Base-by-base conservation (phyloP, 2,888 invertebrate genomes). In the Mesochorus sp. region DNA sequence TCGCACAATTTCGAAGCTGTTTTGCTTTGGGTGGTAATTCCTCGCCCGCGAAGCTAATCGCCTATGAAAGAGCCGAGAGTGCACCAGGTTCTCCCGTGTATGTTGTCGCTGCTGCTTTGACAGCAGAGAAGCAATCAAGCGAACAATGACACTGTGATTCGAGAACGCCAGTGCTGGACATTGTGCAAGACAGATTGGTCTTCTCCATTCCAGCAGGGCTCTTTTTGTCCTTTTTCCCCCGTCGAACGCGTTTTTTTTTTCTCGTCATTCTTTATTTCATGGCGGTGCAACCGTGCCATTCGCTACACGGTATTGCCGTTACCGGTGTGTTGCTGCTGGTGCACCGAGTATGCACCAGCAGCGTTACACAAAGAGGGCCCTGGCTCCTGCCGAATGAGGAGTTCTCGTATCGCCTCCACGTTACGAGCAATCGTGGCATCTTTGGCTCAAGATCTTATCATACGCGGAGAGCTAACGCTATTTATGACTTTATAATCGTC, bases 121-220 rank as follows among this genome's bases (percentile, higher is more conserved):
- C 70, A 59, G 78, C 82, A n/a, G 79, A 81, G 82, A 82, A 79
- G 84, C 85, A 85, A 85, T 87, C 86, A 84, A 85, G 81, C 82
- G 86, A 86, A 85, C 87, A 86, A 86, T 86, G 86, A 86, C 86
- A 85, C 81, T 81, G 81, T 68, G 80, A 81, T 76, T 80, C 80
- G 76, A 78, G 70, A 80, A 82, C 79, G 79, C 74, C 79, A 66
- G 59, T 74, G 76, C 71, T 81, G 81, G 82, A 83, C 81, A 81
- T 80, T 83, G 83, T 80, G 82, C 85, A 83, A 81, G 82, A 70
- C 70, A 81, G 83, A 84, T 84, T 84, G 81, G 61, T 79, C 80
- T 61, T 75, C 74, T 57, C 59, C 70, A 49, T 59, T 37, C 51
- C 44, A 53, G 42, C 14, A 53, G n/a, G 47, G 19, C 57, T 47